Percentiles rank a stretch among this genome's conserved stretches.
phyloP scores from a whole-genome alignment of 2,113 vertebrate genomes.

The Amphilophus citrinellus region DNA sequence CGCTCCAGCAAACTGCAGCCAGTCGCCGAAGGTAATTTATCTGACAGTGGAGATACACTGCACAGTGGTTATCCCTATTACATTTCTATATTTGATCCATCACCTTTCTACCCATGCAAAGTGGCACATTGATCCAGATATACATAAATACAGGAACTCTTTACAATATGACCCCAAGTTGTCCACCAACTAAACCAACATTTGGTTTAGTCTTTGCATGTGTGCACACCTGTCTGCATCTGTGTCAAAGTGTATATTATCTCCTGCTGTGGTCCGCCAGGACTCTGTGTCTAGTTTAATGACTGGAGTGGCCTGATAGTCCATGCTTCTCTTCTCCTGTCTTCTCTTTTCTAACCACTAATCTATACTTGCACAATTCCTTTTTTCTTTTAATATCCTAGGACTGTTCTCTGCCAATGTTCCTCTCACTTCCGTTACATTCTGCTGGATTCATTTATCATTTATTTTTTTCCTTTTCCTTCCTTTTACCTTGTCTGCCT shows the following conservation, averaged over 20 bases:
- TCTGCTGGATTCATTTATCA: background rate
- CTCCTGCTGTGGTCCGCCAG: conserved; percentile 64
- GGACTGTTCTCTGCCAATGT: background rate
- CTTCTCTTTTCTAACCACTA: background rate
- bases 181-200: background rate
- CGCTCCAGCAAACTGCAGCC: conserved; percentile 97
- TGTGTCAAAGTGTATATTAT: conserved; percentile 60
- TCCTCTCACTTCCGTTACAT: background rate
- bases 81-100: background rate
- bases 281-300: conserved; percentile 60
- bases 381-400: conserved; percentile 22
- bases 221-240: conserved; percentile 29
- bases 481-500: background rate
- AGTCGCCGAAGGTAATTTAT: conserved; percentile 91
- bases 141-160: background rate
- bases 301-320: conserved; percentile 45
- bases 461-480: background rate
- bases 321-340: conserved; percentile 35
- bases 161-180: conserved; percentile 12
- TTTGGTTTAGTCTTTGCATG: conserved; percentile 21
- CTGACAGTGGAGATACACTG: background rate
- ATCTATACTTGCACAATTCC: background rate
- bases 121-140: background rate
- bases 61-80: background rate
- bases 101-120: background rate